Conservation (phyloP, 35 echinoderm and acorn worm species). For the Patiria miniata region DNA sequence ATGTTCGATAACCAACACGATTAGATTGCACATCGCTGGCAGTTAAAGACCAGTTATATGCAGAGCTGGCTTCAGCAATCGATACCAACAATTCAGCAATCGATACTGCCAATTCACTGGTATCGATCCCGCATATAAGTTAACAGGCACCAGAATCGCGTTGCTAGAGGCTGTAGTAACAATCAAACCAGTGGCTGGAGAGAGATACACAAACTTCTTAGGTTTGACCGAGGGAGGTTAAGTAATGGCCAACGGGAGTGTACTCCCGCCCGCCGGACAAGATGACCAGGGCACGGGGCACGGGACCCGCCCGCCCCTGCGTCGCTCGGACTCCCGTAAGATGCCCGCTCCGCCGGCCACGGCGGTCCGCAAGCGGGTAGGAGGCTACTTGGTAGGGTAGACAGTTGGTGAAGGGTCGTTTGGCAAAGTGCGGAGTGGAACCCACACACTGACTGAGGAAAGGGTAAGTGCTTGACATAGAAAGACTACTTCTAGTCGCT, state of each 20-base stretch:
- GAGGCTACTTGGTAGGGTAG: conserved; percentile 84
- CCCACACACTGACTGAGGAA: conserved; percentile 83
- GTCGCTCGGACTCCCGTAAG: conserved; percentile 4
- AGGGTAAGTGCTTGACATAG: conserved; percentile 49
- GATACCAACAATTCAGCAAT: conserved; percentile 1
- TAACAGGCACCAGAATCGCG: neutral
- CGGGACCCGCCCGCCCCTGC: neutral
- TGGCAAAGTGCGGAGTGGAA: conserved; percentile 83
- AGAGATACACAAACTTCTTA: too few species aligned
- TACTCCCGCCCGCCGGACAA: neutral
- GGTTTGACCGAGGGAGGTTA: too few species aligned
- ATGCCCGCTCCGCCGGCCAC: neutral
- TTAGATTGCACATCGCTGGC: too few species aligned
- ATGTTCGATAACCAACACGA: too few species aligned
- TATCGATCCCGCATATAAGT: conserved; percentile 4
- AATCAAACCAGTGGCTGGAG: too few species aligned
- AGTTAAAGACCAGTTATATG: too few species aligned
- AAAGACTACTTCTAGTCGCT: too few species aligned
- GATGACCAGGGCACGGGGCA: neutral
- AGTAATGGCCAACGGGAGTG: neutral
- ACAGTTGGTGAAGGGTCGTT: conserved; percentile 83
- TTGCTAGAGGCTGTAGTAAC: neutral
- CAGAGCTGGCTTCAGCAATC: too few species aligned
- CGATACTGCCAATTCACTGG: neutral
- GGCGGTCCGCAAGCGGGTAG: conserved; percentile 72